phyloP scores from a whole-genome alignment of 2,797 vertebrate genomes.

The Acomys russatus region DNA sequence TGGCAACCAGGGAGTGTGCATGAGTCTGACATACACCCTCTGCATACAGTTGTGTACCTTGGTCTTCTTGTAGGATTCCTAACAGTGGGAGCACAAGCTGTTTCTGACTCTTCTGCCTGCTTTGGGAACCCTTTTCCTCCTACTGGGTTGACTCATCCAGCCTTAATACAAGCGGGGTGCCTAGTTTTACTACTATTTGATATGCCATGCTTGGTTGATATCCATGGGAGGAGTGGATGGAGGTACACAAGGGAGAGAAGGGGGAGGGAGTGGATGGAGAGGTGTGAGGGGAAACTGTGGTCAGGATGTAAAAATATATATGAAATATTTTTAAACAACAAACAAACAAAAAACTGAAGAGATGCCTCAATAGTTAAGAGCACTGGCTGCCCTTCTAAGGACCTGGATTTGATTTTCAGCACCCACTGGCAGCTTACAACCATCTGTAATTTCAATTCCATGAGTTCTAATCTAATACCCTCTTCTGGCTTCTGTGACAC shows the following conservation, averaged over 20 bases:
- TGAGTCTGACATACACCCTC: not conserved
- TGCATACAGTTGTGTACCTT: not conserved
- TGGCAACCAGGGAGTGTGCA: not conserved
- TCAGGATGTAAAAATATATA: not conserved
- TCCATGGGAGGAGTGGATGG: not conserved
- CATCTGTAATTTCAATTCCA: not conserved
- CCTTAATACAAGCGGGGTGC: not conserved
- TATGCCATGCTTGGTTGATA: not conserved
- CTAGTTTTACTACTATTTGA: not conserved
- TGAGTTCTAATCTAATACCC: not conserved
- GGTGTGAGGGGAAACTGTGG: not conserved
- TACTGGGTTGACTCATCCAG: not conserved
- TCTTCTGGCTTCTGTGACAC: not conserved
- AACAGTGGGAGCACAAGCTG: not conserved
- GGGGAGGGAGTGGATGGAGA: not conserved
- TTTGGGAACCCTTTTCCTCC: not conserved
- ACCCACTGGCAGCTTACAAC: not conserved
- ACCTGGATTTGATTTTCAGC: not conserved
- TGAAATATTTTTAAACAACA: not conserved
- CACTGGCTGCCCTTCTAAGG: not conserved
- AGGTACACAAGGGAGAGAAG: not conserved
- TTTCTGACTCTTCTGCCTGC: not conserved
- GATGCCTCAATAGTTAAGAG: not conserved
- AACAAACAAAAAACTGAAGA: not conserved
- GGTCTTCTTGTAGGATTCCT: not conserved